Percentiles rank a stretch among this genome's conserved stretches.
Evolutionary conservation across 2,888 invertebrate species (phyloP).

Genomic region (Ceriagrion tenellum): DNA sequence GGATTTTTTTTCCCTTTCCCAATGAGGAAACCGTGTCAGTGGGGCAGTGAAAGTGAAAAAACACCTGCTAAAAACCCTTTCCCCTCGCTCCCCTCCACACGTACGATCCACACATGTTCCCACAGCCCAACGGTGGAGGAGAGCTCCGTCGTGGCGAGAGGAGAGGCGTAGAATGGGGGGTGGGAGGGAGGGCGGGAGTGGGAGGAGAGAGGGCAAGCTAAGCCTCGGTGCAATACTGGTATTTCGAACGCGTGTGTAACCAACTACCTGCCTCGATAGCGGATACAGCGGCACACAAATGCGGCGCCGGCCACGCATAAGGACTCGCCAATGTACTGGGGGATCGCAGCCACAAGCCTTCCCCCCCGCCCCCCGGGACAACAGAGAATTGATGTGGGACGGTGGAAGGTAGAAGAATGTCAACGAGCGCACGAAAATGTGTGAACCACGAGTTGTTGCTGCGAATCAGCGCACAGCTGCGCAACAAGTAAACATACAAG

Average conservation of each 20-base stretch:
- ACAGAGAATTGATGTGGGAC: background rate
- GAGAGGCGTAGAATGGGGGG: background rate
- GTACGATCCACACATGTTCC: background rate
- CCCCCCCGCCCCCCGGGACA: background rate
- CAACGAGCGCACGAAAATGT: background rate
- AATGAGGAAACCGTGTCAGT: conserved; percentile 73
- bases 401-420: background rate
- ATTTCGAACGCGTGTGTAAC: background rate
- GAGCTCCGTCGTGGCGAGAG: background rate
- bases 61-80: conserved; percentile 43
- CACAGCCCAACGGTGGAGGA: background rate
- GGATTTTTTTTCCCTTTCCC: conserved; percentile 39
- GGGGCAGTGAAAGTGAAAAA: conserved; percentile 74
- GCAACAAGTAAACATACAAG: background rate
- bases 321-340: background rate
- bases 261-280: background rate
- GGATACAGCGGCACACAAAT: background rate
- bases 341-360: background rate
- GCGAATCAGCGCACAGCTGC: background rate
- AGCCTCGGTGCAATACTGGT: conserved; percentile 46
- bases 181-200: background rate
- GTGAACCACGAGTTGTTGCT: background rate
- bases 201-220: background rate
- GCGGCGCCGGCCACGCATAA: background rate
- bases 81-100: conserved; percentile 16